A percentile compares a stretch with the other conserved stretches of the same genome.
phyloP scores from a whole-genome alignment of 2,888 invertebrate species.

The Thymelicus sylvestris region DNA sequence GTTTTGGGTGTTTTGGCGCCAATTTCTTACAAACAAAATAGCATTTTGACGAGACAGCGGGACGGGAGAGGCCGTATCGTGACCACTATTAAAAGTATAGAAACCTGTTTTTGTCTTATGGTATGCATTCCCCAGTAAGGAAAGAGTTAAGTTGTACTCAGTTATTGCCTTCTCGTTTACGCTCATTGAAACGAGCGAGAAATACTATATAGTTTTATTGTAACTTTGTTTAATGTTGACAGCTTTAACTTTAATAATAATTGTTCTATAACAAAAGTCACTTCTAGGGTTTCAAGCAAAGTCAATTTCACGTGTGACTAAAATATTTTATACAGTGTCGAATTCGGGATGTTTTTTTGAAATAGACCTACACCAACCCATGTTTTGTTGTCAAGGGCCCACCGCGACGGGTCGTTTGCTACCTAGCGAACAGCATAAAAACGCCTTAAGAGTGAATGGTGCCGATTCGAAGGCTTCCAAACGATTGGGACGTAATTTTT shows the following conservation, averaged over 20 bases:
- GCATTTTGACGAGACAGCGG: slow-evolving; percentile 54
- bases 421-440: slow-evolving; percentile 48
- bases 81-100: slow-evolving; percentile 76
- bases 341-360: slow-evolving; percentile 25
- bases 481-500: slow-evolving; percentile 72
- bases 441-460: slow-evolving; percentile 34
- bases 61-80: slow-evolving; percentile 58
- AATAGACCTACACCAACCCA: slow-evolving; percentile 70
- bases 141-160: slow-evolving; percentile 48
- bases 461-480: slow-evolving; percentile 62
- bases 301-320: neutral
- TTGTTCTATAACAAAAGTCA: neutral
- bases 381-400: slow-evolving; percentile 54
- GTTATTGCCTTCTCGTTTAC: slow-evolving; percentile 51
- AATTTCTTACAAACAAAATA: slow-evolving; percentile 50
- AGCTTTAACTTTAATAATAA: neutral
- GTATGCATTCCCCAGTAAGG: slow-evolving; percentile 64
- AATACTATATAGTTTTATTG: slow-evolving; percentile 19
- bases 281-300: neutral
- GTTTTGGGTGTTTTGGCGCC: slow-evolving; percentile 59
- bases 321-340: slow-evolving; percentile 33
- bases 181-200: slow-evolving; percentile 45
- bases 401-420: slow-evolving; percentile 52
- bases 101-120: slow-evolving; percentile 78
- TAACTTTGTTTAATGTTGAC: slow-evolving; percentile 4